A percentile compares a stretch with the other conserved stretches of the same genome.
These are phyloP conservation scores for Melinopterus prodromus DNA, from an alignment of 2,888 invertebrate genomes.

Conservation along the genomic window DNA sequence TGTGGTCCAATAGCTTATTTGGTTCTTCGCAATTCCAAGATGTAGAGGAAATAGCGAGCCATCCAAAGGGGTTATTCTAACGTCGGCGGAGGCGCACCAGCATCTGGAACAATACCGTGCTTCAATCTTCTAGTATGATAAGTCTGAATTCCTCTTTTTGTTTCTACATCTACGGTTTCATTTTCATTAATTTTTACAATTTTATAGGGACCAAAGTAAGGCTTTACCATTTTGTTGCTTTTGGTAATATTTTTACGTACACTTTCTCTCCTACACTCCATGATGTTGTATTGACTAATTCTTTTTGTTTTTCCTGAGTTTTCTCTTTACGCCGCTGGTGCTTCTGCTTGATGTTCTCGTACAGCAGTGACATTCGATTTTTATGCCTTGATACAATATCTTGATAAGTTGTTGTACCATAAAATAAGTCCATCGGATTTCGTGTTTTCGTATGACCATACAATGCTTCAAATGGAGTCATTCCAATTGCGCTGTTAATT, in stretches of 20 bases:
- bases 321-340: conserved; percentile 10
- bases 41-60: conserved; percentile 13
- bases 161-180: conserved; percentile 10
- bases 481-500: conserved; percentile 18
- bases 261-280: conserved; percentile 21
- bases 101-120: conserved; percentile 26
- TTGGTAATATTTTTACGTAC: conserved; percentile 21
- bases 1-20: conserved; percentile 23
- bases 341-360: conserved; percentile 9
- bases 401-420: conserved; percentile 27
- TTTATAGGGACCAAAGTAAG: conserved; percentile 26
- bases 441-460: conserved; percentile 24
- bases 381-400: conserved; percentile 6
- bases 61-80: neutral
- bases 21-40: conserved; percentile 18
- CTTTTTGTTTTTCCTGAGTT: conserved; percentile 15
- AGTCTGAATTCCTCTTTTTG: conserved; percentile 10
- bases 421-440: conserved; percentile 29
- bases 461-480: conserved; percentile 26
- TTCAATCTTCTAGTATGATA: conserved; percentile 12
- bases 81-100: neutral
- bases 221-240: conserved; percentile 17
- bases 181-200: conserved; percentile 17
- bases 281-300: conserved; percentile 15
- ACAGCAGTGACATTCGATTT: conserved; percentile 11